Evolutionary conservation across 2,888 invertebrate genomes (phyloP), one percentile per base, ranked within the genome.

Genomic region (Andricus quercusramuli): DNA sequence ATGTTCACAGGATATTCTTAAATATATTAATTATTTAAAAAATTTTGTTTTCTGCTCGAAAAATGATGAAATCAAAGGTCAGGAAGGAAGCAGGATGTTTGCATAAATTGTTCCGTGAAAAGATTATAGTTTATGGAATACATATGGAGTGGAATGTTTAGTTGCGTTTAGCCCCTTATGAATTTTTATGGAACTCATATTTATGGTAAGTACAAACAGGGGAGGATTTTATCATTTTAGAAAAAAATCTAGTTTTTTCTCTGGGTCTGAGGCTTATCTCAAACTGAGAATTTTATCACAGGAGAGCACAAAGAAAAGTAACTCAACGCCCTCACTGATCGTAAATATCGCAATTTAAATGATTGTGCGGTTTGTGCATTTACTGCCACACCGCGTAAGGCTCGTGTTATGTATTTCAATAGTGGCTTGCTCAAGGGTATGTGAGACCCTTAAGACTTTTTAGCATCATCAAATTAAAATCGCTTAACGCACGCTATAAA

Each of bases 341-440:
- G 88, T 87, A 89, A 89, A 89, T 88, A 86, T 89, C 79, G 85
- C 85, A 80, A 88, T 85, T 87, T 82, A 86, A 87, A 85, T 82
- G 84, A 83, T 84, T 79, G 85, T 84, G 79, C 76, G 82, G 78
- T 74, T 80, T 80, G 82, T 67, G 81, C 79, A 74, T 41, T 66
- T 41, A 66, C n/a, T 66, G n/a, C 41, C 66, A 11, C 41, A 20
- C 41, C 66, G 37, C 41, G 32, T 41, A 41, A 8, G 41, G 37
- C 9, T 65, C 17, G 20, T 65, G 32, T 65, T 66, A 66, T 66
- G 15, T 25, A 22, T 62, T 25, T 25, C 25, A 62, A 62, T 62
- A 62, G 25, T 4, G 11, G 15, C n/a, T 66, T 66, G 11, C 41
- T 37, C 32, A 66, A 65, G 32, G 65, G 8, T 37, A 65, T 29